phyloP scores from a whole-genome alignment of 2,888 invertebrate species.

The Euclidia mi region DNA sequence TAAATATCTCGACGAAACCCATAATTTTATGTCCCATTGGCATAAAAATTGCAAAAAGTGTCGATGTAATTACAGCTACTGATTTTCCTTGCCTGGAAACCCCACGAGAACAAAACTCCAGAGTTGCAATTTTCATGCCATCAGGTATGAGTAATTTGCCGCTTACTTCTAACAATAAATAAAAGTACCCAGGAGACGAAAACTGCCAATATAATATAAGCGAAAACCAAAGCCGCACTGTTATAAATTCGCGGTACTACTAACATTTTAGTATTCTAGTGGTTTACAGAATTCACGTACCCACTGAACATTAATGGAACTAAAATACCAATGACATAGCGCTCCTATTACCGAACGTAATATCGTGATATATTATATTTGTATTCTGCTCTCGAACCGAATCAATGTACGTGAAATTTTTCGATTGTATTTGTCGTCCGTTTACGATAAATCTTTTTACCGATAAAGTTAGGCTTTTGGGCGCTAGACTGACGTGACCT shows the following conservation, averaged over 20 bases:
- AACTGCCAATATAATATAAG: no score
- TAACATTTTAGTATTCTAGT: background rate
- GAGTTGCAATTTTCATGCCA: no score
- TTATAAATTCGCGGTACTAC: background rate
- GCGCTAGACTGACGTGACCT: background rate
- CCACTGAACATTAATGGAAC: conserved; percentile 5
- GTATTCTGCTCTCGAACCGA: conserved; percentile 9
- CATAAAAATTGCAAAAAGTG: no score
- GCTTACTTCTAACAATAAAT: no score
- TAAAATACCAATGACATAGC: conserved; percentile 6
- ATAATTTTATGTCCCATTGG: no score
- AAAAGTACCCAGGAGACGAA: no score
- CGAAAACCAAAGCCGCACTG: no score
- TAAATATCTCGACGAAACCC: no score
- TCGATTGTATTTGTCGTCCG: conserved; percentile 21
- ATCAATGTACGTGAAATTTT: conserved; percentile 18
- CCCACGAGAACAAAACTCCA: no score
- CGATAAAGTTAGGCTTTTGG: conserved; percentile 9
- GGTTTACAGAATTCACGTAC: background rate
- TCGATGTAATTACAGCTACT: no score
- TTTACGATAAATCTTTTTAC: conserved; percentile 21
- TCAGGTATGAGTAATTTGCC: no score
- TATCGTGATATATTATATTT: conserved; percentile 9
- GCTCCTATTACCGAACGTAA: conserved; percentile 3
- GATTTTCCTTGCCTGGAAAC: no score